A percentile compares a stretch with the other conserved stretches of the same genome.
phyloP scores from a whole-genome alignment of 1,140 invertebrate species.

The Drosophila nigromelanica region DNA sequence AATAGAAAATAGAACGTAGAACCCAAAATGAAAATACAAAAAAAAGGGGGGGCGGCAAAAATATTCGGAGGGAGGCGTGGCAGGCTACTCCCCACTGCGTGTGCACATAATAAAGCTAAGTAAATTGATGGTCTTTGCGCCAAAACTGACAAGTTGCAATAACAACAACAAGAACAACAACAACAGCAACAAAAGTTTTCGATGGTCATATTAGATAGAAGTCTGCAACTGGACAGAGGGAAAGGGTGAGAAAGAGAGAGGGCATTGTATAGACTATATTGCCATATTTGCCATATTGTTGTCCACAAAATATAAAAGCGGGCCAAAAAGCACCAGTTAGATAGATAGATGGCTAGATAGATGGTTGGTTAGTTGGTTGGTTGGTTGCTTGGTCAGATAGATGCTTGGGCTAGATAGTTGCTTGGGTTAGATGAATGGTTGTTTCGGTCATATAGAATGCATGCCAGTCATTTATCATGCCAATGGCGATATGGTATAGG shows the following conservation, averaged over 20 bases:
- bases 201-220: conserved; percentile 66
- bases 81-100: conserved; percentile 55
- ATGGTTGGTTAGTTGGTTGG: conserved; percentile 50
- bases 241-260: no score
- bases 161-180: conserved; percentile 45
- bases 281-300: conserved; percentile 49
- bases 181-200: conserved; percentile 50
- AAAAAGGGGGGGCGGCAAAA: conserved; percentile 18
- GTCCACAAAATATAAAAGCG: conserved; percentile 4
- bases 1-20: conserved; percentile 34
- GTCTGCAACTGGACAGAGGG: conserved; percentile 13
- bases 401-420: conserved; percentile 36
- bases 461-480: conserved; percentile 66
- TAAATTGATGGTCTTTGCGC: conserved; percentile 81
- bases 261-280: conserved; percentile 12
- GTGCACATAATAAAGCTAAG: conserved; percentile 82
- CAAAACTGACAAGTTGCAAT: conserved; percentile 77
- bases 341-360: conserved; percentile 49
- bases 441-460: conserved; percentile 37
- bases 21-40: conserved; percentile 24
- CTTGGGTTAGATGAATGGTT: conserved; percentile 40
- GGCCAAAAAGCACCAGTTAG: neutral
- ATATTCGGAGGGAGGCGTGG: conserved; percentile 6
- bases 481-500: conserved; percentile 27
- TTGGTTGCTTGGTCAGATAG: conserved; percentile 29